Evolutionary conservation across 2,797 vertebrate species (phyloP).

Genomic region (Microtus obscurus): DNA sequence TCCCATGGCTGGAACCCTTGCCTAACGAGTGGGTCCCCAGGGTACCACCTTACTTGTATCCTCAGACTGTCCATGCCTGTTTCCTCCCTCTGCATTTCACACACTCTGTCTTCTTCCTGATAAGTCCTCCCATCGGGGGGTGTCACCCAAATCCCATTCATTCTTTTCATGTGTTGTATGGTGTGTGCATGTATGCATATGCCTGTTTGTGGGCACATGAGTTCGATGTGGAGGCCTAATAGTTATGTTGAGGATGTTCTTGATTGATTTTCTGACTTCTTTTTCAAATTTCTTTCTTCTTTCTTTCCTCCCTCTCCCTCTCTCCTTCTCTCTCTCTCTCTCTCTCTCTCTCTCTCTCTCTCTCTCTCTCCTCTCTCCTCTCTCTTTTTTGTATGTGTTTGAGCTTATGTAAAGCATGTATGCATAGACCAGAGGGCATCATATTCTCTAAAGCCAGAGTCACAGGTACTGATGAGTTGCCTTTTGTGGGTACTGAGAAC

Average conservation of each 20-base stretch:
- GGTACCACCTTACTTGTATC: not conserved
- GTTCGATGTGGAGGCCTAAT: not conserved
- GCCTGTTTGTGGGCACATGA: not conserved
- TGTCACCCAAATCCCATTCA: not conserved
- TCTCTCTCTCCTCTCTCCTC: too few relatives aligned
- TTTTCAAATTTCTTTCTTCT: too few relatives aligned
- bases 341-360: too few relatives aligned
- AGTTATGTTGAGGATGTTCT: not conserved
- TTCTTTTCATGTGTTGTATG: not conserved
- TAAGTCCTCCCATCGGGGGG: not conserved
- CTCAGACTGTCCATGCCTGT: not conserved
- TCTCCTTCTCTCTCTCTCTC: accelerated
- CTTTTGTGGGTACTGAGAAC: not conserved
- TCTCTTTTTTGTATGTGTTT: not conserved
- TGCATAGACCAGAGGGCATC: not conserved
- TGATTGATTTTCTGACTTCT: not conserved
- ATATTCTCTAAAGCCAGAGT: not conserved
- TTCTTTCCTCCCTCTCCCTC: too few relatives aligned
- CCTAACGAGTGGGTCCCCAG: too few relatives aligned
- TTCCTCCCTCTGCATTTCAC: not conserved
- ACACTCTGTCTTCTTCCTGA: not conserved
- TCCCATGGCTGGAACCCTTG: not conserved
- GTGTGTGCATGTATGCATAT: not conserved
- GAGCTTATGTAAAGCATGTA: not conserved
- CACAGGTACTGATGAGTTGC: not conserved